Percentiles rank a stretch among this genome's conserved stretches.
These are phyloP conservation scores for Volucella zonaria DNA, from an alignment of 2,888 invertebrate species.

Conservation along the genomic window DNA sequence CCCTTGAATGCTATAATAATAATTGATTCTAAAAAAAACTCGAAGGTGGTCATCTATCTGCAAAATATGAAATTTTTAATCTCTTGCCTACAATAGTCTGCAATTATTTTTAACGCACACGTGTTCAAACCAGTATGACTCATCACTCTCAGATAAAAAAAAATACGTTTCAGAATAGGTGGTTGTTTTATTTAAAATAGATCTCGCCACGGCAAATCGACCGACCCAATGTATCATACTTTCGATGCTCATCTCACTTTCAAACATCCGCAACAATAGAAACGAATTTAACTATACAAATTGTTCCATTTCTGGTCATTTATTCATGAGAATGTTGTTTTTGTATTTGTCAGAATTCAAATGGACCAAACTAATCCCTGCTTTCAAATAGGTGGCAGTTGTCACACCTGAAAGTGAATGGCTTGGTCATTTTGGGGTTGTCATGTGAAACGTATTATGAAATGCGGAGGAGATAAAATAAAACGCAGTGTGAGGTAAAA, in stretches of 20 bases:
- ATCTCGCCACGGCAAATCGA: constrained; percentile 47
- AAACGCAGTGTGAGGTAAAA: constrained; percentile 37
- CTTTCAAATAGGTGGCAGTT: constrained; percentile 38
- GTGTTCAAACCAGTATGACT: constrained; percentile 39
- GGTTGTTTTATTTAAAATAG: constrained; percentile 37
- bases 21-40: too few species aligned
- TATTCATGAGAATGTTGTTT: constrained; percentile 48
- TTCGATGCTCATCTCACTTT: constrained; percentile 30
- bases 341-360: constrained; percentile 15
- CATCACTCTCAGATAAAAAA: constrained; percentile 7
- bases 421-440: constrained; percentile 28
- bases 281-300: constrained; percentile 68
- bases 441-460: constrained; percentile 8
- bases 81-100: too few species aligned
- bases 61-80: too few species aligned
- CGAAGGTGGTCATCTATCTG: too few species aligned
- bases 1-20: too few species aligned
- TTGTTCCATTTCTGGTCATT: constrained; percentile 49
- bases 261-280: constrained; percentile 47
- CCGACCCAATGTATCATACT: constrained; percentile 22
- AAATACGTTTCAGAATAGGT: constrained; percentile 8
- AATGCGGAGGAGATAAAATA: constrained; percentile 34
- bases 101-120: not conserved
- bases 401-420: constrained; percentile 53
- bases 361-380: constrained; percentile 45